Percentiles rank a stretch among this genome's conserved stretches.
Evolutionary conservation across 2,888 invertebrate species (phyloP).

Genomic region (Cabera pusaria): DNA sequence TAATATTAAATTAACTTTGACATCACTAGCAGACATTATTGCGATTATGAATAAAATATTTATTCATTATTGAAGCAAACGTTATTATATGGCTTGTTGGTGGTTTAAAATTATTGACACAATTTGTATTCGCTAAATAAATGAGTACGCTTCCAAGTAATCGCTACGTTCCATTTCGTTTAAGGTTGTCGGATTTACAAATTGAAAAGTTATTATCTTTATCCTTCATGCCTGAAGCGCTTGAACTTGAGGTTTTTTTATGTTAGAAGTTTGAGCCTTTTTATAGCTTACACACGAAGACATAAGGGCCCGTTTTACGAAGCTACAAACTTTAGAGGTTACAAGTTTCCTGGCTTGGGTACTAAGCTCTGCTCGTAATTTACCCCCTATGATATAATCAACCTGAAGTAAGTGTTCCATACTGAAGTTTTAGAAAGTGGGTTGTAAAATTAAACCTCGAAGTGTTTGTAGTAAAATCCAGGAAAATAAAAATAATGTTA

Average conservation of each 20-base stretch:
- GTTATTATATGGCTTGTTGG: too few species aligned
- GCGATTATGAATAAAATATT: too few species aligned
- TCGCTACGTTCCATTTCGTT: too few species aligned
- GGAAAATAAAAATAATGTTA: too few species aligned
- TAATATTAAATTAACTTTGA: too few species aligned
- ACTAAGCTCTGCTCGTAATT: constrained; percentile 26
- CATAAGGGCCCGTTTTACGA: constrained; percentile 33
- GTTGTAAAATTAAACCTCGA: constrained; percentile 21
- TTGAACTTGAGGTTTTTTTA: constrained; percentile 29
- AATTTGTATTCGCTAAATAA: too few species aligned
- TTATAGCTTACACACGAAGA: constrained; percentile 30
- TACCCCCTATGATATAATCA: constrained; percentile 28
- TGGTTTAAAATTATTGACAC: too few species aligned
- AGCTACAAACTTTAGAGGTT: constrained; percentile 30
- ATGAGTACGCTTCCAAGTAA: too few species aligned
- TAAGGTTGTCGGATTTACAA: constrained; percentile 11
- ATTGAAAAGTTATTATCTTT: constrained; percentile 26
- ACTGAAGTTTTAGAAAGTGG: constrained; percentile 17
- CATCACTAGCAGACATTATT: too few species aligned
- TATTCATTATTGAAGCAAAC: too few species aligned
- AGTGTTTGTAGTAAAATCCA: background rate
- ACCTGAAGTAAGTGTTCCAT: constrained; percentile 21
- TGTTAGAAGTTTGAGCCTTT: constrained; percentile 31
- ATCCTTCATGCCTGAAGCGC: constrained; percentile 17
- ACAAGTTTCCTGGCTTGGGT: constrained; percentile 28